A percentile compares a stretch with the other conserved stretches of the same genome.
These are phyloP conservation scores for Bubo scandiacus DNA, from an alignment of 2,113 vertebrate species.

Conservation along the genomic window DNA sequence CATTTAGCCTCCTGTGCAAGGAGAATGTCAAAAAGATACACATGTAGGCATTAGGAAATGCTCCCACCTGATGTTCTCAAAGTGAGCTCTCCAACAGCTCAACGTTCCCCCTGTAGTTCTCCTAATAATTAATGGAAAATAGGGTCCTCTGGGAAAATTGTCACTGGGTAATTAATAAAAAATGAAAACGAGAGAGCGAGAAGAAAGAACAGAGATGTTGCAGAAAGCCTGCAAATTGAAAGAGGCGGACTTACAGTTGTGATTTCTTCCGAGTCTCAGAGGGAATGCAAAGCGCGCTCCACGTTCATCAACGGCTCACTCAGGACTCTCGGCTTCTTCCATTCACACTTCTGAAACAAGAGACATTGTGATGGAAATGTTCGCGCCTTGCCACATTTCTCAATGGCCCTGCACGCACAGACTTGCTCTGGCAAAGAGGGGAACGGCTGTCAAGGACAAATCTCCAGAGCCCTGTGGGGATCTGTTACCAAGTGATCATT, in stretches of 20 bases:
- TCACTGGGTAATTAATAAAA: slow-evolving; percentile 57
- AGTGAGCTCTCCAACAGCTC: slow-evolving; percentile 10
- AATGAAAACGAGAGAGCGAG: neutral
- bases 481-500: neutral
- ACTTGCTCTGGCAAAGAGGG: neutral
- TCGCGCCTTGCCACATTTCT: neutral
- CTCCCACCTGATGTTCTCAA: slow-evolving; percentile 5
- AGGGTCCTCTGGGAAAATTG: slow-evolving; percentile 39
- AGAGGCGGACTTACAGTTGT: neutral
- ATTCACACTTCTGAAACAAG: slow-evolving; percentile 37
- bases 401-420: neutral
- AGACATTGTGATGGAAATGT: slow-evolving; percentile 11
- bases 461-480: neutral
- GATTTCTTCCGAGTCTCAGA: neutral
- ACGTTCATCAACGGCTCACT: neutral
- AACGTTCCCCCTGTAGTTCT: neutral
- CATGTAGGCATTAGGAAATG: neutral
- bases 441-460: neutral
- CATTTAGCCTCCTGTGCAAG: slow-evolving; percentile 4
- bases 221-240: slow-evolving; percentile 38
- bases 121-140: slow-evolving; percentile 42
- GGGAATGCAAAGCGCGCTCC: fast-evolving
- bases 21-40: slow-evolving; percentile 16
- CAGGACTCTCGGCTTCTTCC: neutral
- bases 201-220: neutral